phyloP scores from a whole-genome alignment of 2,888 invertebrate species.

The Aporophyla nigra region DNA sequence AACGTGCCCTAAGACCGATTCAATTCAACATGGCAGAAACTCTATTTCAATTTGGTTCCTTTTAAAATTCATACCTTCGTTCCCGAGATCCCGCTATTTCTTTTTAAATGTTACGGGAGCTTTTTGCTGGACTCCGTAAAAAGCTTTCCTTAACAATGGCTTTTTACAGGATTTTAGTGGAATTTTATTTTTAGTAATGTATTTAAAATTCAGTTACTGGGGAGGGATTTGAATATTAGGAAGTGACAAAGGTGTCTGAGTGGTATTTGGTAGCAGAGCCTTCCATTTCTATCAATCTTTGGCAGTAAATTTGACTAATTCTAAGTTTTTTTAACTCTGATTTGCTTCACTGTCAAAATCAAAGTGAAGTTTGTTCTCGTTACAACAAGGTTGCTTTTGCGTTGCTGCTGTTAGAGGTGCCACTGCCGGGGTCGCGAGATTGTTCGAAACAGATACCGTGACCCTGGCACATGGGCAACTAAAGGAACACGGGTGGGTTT shows the following conservation, averaged over 20 bases:
- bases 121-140: conserved; percentile 37
- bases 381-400: too few species aligned
- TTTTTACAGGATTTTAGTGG: conserved; percentile 17
- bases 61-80: conserved; percentile 74
- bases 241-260: conserved; percentile 4
- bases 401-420: too few species aligned
- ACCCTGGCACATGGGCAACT: too few species aligned
- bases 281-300: background rate
- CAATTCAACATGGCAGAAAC: conserved; percentile 56
- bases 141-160: conserved; percentile 50
- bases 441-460: too few species aligned
- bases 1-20: conserved; percentile 36
- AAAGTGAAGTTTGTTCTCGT: too few species aligned
- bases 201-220: conserved; percentile 35
- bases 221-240: conserved; percentile 24
- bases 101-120: conserved; percentile 53
- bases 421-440: too few species aligned
- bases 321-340: too few species aligned
- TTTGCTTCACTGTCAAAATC: too few species aligned
- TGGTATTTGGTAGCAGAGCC: background rate
- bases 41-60: conserved; percentile 72
- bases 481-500: too few species aligned
- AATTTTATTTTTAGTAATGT: conserved; percentile 32
- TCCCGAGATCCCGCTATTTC: conserved; percentile 55
- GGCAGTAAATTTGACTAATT: background rate